phyloP scores from a whole-genome alignment of 1,140 invertebrate genomes.

The Zeugodacus cucurbitae region DNA sequence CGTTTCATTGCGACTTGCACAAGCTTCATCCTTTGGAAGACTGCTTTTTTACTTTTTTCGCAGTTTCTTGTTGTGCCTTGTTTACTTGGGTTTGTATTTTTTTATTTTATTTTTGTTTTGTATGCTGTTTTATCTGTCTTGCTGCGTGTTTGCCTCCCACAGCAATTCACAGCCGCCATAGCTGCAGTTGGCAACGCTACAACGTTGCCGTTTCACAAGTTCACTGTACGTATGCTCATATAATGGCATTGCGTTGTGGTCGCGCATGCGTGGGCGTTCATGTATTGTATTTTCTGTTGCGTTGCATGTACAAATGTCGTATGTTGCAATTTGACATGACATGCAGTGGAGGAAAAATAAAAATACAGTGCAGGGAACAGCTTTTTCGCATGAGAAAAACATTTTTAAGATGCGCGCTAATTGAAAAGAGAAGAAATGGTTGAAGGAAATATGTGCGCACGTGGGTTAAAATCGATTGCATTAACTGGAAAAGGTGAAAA shows the following conservation, averaged over 20 bases:
- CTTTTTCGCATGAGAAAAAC: background rate
- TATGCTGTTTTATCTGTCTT: background rate
- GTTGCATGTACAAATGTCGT: slow-evolving; percentile 30
- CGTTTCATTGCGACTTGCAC: background rate
- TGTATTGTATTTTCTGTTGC: background rate
- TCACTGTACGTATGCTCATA: background rate
- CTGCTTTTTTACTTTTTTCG: background rate
- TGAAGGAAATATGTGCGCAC: background rate
- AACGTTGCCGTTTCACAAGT: background rate
- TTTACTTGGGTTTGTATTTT: background rate
- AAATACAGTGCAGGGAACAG: background rate
- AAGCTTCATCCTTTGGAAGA: background rate
- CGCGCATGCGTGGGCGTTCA: slow-evolving; percentile 17
- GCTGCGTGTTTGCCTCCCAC: background rate
- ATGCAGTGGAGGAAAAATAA: background rate
- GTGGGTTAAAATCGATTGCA: background rate
- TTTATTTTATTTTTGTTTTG: background rate
- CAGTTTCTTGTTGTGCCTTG: background rate
- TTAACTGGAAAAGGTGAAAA: background rate
- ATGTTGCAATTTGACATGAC: slow-evolving; percentile 37
- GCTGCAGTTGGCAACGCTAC: background rate
- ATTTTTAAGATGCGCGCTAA: background rate
- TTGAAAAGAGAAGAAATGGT: background rate
- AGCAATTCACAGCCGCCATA: background rate
- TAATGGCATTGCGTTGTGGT: background rate